Conservation (phyloP, 2,888 invertebrate genomes). For the Oscheius sp. region DNA sequence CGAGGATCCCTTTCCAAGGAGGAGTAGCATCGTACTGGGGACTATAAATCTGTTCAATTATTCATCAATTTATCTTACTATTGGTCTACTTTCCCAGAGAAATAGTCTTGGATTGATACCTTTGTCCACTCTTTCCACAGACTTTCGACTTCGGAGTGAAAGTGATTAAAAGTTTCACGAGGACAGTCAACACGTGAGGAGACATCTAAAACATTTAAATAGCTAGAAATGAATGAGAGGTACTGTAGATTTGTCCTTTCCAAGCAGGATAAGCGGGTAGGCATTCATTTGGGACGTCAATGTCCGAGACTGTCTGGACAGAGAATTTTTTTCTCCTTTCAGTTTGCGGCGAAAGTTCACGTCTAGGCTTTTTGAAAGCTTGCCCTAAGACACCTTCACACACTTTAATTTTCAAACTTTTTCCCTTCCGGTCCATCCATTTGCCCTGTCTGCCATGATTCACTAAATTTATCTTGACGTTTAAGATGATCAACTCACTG, state of each 20-base stretch:
- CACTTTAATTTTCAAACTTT: slow-evolving; percentile 29
- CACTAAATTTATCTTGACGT: background rate
- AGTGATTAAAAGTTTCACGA: slow-evolving; percentile 10
- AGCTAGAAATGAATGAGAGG: background rate
- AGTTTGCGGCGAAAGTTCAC: background rate
- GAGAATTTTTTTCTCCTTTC: background rate
- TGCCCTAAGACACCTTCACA: slow-evolving; percentile 43
- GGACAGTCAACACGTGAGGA: background rate
- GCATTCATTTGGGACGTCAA: slow-evolving; percentile 39
- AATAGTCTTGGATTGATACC: slow-evolving; percentile 35
- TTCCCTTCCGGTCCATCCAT: slow-evolving; percentile 42
- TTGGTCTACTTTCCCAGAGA: slow-evolving; percentile 8
- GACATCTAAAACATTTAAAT: slow-evolving; percentile 17
- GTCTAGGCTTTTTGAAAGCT: slow-evolving; percentile 25
- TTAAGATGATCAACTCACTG: background rate
- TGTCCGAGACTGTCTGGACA: background rate
- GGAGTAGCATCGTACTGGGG: slow-evolving; percentile 18
- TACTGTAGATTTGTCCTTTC: slow-evolving; percentile 39
- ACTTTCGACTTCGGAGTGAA: slow-evolving; percentile 23
- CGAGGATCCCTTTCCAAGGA: slow-evolving; percentile 25
- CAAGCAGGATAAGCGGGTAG: slow-evolving; percentile 49
- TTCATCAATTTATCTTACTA: background rate
- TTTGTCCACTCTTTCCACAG: slow-evolving; percentile 46
- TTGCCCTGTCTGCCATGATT: slow-evolving; percentile 51
- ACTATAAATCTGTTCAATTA: background rate